These are phyloP conservation scores for Rhizomys pruinosus DNA, from an alignment of 2,113 vertebrate species.

Conservation along the genomic window DNA sequence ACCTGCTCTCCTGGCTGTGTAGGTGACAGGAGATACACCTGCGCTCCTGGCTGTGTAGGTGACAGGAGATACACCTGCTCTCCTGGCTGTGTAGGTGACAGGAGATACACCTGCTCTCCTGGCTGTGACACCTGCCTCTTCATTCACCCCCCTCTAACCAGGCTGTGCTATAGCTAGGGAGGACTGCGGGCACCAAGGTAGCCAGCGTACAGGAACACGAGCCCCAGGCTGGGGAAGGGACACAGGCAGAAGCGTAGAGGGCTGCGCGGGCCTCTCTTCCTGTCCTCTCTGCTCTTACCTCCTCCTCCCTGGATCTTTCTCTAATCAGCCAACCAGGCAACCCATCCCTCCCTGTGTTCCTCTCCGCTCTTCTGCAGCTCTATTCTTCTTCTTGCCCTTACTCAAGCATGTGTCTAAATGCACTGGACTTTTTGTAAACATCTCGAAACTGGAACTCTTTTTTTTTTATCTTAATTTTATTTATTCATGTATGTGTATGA, in stretches of 20 bases:
- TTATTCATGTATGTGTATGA: too few species aligned
- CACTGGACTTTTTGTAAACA: too few species aligned
- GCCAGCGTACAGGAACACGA: background rate
- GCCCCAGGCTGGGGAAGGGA: background rate
- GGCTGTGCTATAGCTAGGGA: background rate
- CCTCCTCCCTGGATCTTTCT: background rate
- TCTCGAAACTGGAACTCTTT: background rate
- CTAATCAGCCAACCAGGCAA: accelerated
- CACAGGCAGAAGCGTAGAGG: background rate
- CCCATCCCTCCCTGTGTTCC: background rate
- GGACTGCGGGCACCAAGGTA: background rate
- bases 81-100: too few species aligned
- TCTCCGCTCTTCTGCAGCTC: background rate
- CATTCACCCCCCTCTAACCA: background rate
- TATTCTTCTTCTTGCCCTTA: too few species aligned
- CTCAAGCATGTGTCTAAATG: background rate
- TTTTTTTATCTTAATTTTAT: background rate
- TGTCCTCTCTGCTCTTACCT: too few species aligned
- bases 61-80: too few species aligned
- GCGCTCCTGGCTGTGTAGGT: background rate
- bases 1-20: too few species aligned
- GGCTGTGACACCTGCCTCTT: too few species aligned
- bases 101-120: background rate
- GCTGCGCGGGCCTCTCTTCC: too few species aligned
- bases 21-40: too few species aligned